These are phyloP conservation scores for Karalla daura DNA, from an alignment of 2,797 vertebrate genomes.

Conservation along the genomic window DNA sequence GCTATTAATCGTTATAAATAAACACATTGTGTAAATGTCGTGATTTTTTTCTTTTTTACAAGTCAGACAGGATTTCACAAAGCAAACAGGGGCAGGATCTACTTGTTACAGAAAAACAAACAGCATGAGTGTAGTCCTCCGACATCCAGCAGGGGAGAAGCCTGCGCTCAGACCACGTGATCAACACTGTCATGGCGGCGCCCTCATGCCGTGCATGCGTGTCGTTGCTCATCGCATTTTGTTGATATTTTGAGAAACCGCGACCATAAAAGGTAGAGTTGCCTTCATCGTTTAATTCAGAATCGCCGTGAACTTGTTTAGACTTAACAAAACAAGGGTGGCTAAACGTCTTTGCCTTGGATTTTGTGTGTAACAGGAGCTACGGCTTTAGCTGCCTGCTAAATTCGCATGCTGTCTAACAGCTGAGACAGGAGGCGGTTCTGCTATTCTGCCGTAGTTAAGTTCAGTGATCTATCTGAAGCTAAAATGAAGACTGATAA, in stretches of 20 bases:
- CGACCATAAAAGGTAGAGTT: conserved; percentile 7
- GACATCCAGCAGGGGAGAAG: too few species aligned
- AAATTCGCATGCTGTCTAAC: not conserved
- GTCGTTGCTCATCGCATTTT: not conserved
- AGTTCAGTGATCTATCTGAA: too few species aligned
- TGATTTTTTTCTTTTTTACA: too few species aligned
- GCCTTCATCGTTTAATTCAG: not conserved
- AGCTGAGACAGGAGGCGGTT: not conserved
- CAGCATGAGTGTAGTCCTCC: too few species aligned
- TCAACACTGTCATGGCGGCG: conserved; percentile 77
- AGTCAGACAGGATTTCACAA: too few species aligned
- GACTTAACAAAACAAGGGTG: accelerated
- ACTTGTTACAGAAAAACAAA: too few species aligned
- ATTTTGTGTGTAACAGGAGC: accelerated
- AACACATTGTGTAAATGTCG: too few species aligned
- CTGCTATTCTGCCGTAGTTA: too few species aligned
- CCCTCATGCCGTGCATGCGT: conserved; percentile 67
- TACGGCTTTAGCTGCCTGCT: not conserved
- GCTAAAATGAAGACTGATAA: conserved; percentile 85
- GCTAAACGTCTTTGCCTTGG: not conserved
- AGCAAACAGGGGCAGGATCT: too few species aligned
- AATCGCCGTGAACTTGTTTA: not conserved
- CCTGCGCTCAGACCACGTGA: conserved; percentile 73
- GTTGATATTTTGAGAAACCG: not conserved
- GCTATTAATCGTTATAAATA: too few species aligned